Conservation (phyloP, 2,113 vertebrate species). For the Rhodinocichla rosea region DNA sequence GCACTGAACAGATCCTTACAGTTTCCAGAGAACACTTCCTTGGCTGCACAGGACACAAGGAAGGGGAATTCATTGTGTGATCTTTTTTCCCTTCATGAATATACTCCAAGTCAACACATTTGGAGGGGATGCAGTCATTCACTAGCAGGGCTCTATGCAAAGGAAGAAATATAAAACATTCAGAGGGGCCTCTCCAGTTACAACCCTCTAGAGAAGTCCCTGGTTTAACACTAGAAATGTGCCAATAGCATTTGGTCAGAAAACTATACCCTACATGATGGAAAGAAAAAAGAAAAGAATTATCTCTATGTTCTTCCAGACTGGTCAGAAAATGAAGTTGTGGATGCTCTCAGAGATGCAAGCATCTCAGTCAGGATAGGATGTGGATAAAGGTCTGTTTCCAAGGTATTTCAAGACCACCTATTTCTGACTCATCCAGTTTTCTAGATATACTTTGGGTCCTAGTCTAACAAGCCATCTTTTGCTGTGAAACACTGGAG, state of each 20-base stretch:
- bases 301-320: background rate
- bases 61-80: background rate
- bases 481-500: background rate
- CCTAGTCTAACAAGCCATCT: background rate
- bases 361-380: background rate
- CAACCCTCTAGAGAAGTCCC: background rate
- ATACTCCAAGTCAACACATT: background rate
- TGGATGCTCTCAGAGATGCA: accelerated
- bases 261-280: background rate
- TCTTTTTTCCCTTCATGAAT: background rate
- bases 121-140: accelerated
- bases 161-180: background rate
- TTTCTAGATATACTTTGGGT: background rate
- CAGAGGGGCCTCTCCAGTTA: background rate
- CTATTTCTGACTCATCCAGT: background rate
- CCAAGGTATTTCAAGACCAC: background rate
- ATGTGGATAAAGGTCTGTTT: background rate
- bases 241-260: background rate
- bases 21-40: background rate
- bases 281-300: background rate
- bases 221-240: background rate
- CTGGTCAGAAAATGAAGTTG: background rate
- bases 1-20: background rate
- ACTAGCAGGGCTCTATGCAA: background rate
- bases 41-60: background rate